Base-by-base conservation (phyloP, 2,797 vertebrate species). In the Hyperoplus lanceolatus region DNA sequence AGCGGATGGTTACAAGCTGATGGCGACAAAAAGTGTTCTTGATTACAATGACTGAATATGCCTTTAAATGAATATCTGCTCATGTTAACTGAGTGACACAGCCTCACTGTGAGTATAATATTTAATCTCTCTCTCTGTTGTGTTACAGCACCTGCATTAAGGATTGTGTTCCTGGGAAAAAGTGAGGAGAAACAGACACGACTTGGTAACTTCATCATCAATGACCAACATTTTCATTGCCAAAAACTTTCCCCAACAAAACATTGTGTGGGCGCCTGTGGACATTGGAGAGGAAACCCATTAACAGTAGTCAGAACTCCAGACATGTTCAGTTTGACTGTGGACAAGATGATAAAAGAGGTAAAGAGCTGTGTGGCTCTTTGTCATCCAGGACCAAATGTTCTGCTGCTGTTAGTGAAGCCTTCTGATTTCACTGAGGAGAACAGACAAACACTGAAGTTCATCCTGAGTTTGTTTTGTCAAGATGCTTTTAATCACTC, bases 121-220 rank as follows among this genome's bases (percentile, higher is more conserved):
- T 54, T 53, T 8, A 4, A 21, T 54, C 43, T 50, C n/a, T n/a
- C 6, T 16, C 0, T 63, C 29, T 21, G 6, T 39, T 75, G 1
- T 60, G 3, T 29, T 36, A 7, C 29, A 56, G 54, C n/a, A 53
- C 1, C 8, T 53, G n/a, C 7, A 10, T 0, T 84, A n/a, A 82
- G 82, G 57, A 68, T 90, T 18, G 73, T 90, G 36, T 18, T 84
- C 4, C 1, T 89, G 15, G 86, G 88, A 9, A 88, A 71, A 39
- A 74, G 21, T 49, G 54, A 74, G 1, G 29, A 70, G 7, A 75
- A 73, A 49, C 50, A 69, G 53, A 70, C 0, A 15, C 76, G 14
- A 12, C 42, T 85, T 5, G 3, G 15, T 8, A 41, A 58, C 38
- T n/a, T 58, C 4, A 58, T 58, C 56, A 58, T 2, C 13, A 3